These are phyloP conservation scores for Drosophila tani DNA, from an alignment of 1,140 invertebrate genomes.

Conservation along the genomic window DNA sequence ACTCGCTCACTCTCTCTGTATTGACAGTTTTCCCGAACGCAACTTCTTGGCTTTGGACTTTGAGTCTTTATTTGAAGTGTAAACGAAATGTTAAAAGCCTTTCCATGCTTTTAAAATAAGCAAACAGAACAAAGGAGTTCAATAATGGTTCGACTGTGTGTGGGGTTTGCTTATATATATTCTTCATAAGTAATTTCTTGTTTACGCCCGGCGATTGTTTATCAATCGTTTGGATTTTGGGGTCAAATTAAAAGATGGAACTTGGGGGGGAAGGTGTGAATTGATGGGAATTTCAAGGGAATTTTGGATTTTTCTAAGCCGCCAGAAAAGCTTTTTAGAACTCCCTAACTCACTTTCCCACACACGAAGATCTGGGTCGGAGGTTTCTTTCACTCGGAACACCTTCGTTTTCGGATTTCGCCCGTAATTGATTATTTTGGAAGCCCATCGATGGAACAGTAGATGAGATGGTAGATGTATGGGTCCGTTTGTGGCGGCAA, in stretches of 20 bases:
- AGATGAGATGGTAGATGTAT: background rate
- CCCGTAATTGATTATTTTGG: conserved; percentile 58
- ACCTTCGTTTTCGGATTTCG: conserved; percentile 42
- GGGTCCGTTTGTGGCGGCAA: conserved; percentile 24
- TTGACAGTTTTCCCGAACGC: conserved; percentile 10
- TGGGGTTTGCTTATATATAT: conserved; percentile 9
- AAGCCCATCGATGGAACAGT: conserved; percentile 32
- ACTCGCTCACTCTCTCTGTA: conserved; percentile 10
- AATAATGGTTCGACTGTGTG: conserved; percentile 15
- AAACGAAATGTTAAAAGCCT: conserved; percentile 48
- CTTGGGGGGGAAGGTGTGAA: conserved; percentile 15
- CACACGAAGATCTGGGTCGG: conserved; percentile 44
- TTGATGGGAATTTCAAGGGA: conserved; percentile 5
- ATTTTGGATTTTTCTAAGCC: conserved; percentile 13
- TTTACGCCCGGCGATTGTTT: conserved; percentile 44
- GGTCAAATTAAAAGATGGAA: conserved; percentile 23
- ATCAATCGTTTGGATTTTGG: conserved; percentile 31
- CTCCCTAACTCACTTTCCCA: conserved; percentile 36
- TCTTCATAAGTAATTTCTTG: conserved; percentile 33
- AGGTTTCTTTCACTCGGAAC: conserved; percentile 32
- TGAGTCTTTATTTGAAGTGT: conserved; percentile 20
- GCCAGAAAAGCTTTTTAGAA: conserved; percentile 49
- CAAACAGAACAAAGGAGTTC: conserved; percentile 42
- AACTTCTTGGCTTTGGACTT: conserved; percentile 9
- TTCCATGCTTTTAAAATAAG: conserved; percentile 42